Base-by-base conservation (phyloP, 2,113 vertebrate species). In the Takifugu bimaculatus region DNA sequence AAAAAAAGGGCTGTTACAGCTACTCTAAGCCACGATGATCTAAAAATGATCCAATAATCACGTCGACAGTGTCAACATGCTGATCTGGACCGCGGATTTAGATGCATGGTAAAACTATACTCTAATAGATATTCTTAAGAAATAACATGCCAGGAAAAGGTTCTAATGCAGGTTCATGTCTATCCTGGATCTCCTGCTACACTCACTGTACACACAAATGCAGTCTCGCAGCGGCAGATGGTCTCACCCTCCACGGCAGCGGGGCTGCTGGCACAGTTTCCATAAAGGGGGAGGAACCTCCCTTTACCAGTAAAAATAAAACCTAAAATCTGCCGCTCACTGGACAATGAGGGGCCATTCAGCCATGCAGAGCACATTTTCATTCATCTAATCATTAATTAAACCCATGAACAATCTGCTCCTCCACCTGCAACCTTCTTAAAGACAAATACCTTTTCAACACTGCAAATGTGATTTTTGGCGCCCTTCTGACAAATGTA, bases 151-250 rank as follows among this genome's bases (percentile, higher is more conserved):
- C 14, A 2, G 14, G n/a, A n/a, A 49, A 49, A 25, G 2, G 5
- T 7, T 35, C 6, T 2, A 60, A 56, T 20, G 26, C 51, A 57
- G 44, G 32, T 54, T 64, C 44, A 56, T 54, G 42, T 54, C 48
- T 42, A 50, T 0, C 4, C 48, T 65, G 45, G 26, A 11, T 27
- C 35, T 39, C n/a, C 25, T 44, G 44, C 47, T 29, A 54, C 53
- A 26, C 45, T 9, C 43, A 48, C 45, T 12, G 50, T 20, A 35
- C 27, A 51, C 66, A 57, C 54, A 60, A 55, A 63, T 50, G 32
- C 51, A 51, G 28, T 10, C 63, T 42, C 26, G 47, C 5, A 64
- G 68, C 60, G 70, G 74, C 85, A 87, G 87, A 88, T 86, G 84
- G 87, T 76, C 47, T 50, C 35, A 32, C 64, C 57, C 74, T 61